Evolutionary conservation across 1,140 invertebrate species (phyloP).

Genomic region (Lithobius niger): DNA sequence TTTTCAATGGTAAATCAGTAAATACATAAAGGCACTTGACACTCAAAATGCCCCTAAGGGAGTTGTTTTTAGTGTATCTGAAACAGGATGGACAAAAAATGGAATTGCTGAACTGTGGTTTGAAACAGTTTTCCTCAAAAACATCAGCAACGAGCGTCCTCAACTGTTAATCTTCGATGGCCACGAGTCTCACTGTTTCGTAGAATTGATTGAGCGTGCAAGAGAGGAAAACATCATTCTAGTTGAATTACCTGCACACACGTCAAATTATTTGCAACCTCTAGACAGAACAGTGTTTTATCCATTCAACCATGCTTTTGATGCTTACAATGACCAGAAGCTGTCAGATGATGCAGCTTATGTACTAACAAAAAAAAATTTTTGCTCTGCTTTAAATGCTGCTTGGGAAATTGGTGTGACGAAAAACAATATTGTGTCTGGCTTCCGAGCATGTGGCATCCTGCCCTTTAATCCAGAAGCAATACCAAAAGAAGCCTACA

Average conservation of each 20-base stretch:
- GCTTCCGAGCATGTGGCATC: background rate
- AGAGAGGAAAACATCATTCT: constrained; percentile 11
- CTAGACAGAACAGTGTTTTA: constrained; percentile 4
- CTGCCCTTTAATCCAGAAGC: no score
- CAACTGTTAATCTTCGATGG: constrained; percentile 13
- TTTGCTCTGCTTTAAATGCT: background rate
- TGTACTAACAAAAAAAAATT: no score
- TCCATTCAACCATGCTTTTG: background rate
- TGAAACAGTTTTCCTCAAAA: background rate
- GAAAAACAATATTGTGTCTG: background rate
- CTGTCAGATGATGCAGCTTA: no score
- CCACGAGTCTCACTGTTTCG: constrained; percentile 12
- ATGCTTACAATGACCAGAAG: no score
- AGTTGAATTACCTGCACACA: constrained; percentile 12
- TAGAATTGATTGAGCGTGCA: constrained; percentile 11
- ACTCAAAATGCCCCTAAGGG: background rate
- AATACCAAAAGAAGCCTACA: background rate
- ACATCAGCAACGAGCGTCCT: constrained; percentile 8
- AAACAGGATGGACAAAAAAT: background rate
- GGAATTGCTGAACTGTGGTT: background rate
- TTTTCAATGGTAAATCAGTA: constrained; percentile 1
- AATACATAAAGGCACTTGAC: background rate
- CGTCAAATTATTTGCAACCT: constrained; percentile 11
- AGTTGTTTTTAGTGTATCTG: background rate
- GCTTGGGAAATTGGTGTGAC: background rate